These are phyloP conservation scores for Gouania willdenowi DNA, from an alignment of 2,797 vertebrate genomes.

Conservation along the genomic window DNA sequence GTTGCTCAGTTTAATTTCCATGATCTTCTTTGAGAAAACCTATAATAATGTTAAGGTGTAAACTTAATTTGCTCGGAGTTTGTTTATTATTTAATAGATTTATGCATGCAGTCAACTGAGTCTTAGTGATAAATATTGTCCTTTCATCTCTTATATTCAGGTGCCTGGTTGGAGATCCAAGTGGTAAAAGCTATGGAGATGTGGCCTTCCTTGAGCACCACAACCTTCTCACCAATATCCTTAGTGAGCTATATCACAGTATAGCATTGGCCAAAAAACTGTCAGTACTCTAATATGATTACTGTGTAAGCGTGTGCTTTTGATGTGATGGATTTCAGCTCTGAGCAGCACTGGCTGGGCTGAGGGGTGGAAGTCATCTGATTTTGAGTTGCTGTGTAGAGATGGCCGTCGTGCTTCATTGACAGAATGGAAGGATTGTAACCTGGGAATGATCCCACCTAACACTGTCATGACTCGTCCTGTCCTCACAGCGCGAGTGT, in stretches of 20 bases:
- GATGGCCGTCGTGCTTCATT: constrained; percentile 76
- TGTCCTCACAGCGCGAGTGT: constrained; percentile 79
- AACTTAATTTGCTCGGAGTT: no score
- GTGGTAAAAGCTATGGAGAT: constrained; percentile 86
- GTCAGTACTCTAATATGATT: no score
- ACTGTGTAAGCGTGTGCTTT: neutral
- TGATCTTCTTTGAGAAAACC: no score
- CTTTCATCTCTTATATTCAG: constrained; percentile 55
- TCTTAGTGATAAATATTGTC: no score
- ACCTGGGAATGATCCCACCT: constrained; percentile 82
- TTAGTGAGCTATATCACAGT: constrained; percentile 65
- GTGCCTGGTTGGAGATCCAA: constrained; percentile 85
- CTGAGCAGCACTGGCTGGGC: constrained; percentile 80
- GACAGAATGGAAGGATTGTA: constrained; percentile 82
- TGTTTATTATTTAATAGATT: no score
- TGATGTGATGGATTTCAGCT: constrained; percentile 53
- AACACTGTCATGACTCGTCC: constrained; percentile 85
- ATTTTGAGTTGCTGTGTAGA: constrained; percentile 83
- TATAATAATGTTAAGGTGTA: no score
- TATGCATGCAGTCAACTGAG: no score
- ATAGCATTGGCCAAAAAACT: no score
- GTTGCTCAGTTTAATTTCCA: no score
- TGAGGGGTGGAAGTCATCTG: constrained; percentile 59
- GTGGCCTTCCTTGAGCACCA: constrained; percentile 88
- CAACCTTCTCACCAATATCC: constrained; percentile 82